Evolutionary conservation across 2,113 vertebrate genomes (phyloP).

Genomic region (Pomatorhinus ruficollis): DNA sequence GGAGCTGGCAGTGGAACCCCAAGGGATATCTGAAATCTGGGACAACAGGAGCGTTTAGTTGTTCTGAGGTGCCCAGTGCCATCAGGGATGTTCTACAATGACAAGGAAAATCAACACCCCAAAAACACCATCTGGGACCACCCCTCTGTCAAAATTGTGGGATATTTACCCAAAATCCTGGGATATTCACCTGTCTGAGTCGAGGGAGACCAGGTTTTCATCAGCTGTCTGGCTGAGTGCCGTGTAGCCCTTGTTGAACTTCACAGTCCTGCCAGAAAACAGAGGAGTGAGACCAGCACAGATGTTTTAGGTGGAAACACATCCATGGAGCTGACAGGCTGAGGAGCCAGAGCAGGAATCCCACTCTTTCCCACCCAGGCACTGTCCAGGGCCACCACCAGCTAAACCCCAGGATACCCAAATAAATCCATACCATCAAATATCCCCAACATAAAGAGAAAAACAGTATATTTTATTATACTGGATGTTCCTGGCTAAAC

Average conservation of each 20-base stretch:
- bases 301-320: not conserved
- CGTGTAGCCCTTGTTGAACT: constrained; percentile 91
- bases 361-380: not conserved
- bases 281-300: not conserved
- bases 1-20: not conserved
- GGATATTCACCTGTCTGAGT: constrained; percentile 88
- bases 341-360: not conserved
- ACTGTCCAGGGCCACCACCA: not conserved
- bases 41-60: fast-evolving
- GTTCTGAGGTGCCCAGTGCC: not conserved
- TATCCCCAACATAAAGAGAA: not conserved
- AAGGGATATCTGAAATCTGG: not conserved
- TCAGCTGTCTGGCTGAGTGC: constrained; percentile 89
- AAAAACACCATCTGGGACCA: not conserved
- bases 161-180: not conserved
- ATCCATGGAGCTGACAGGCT: not conserved
- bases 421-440: not conserved
- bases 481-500: not conserved
- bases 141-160: not conserved
- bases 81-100: not conserved
- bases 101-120: not conserved
- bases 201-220: constrained; percentile 86
- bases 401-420: not conserved
- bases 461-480: not conserved
- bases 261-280: constrained; percentile 75